Percentiles rank a stretch among this genome's conserved stretches.
Evolutionary conservation across 2,888 invertebrate species (phyloP).

Genomic region (Adelphocoris suturalis): DNA sequence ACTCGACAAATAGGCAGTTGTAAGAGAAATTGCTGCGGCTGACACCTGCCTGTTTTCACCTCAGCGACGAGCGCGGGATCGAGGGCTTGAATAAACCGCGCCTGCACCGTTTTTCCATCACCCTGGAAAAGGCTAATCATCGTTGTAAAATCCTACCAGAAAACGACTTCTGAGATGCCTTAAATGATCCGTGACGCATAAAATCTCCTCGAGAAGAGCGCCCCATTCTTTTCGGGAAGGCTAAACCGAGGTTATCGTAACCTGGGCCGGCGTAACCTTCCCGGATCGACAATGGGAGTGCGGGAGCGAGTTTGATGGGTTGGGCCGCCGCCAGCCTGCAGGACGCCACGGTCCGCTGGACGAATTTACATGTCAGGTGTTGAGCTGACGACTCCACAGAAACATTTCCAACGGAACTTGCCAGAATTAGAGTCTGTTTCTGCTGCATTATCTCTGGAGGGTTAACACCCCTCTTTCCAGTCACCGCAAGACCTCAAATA

Average conservation of each 20-base stretch:
- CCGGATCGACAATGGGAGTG: background rate
- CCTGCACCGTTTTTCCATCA: constrained; percentile 12
- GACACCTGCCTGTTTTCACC: constrained; percentile 54
- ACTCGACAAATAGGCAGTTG: constrained; percentile 10
- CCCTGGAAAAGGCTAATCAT: constrained; percentile 16
- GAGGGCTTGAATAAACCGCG: background rate
- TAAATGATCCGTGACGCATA: constrained; percentile 57
- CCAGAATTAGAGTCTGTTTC: background rate
- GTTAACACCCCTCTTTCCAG: background rate
- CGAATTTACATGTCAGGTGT: constrained; percentile 64
- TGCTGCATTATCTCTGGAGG: background rate
- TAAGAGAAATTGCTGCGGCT: constrained; percentile 20
- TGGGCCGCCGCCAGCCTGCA: constrained; percentile 13
- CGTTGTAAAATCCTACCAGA: constrained; percentile 19
- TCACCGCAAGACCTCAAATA: background rate
- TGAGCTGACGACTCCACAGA: constrained; percentile 15
- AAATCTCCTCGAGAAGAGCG: background rate
- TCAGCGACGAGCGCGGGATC: background rate
- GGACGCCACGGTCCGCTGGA: constrained; percentile 41
- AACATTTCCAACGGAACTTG: constrained; percentile 47
- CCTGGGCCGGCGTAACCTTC: constrained; percentile 31
- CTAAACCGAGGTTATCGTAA: background rate
- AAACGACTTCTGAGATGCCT: constrained; percentile 17
- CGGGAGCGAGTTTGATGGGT: constrained; percentile 37
- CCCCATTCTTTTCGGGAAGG: constrained; percentile 29